Base-by-base conservation (phyloP, 2,797 vertebrate species). In the Hapalemur alaotrensis region DNA sequence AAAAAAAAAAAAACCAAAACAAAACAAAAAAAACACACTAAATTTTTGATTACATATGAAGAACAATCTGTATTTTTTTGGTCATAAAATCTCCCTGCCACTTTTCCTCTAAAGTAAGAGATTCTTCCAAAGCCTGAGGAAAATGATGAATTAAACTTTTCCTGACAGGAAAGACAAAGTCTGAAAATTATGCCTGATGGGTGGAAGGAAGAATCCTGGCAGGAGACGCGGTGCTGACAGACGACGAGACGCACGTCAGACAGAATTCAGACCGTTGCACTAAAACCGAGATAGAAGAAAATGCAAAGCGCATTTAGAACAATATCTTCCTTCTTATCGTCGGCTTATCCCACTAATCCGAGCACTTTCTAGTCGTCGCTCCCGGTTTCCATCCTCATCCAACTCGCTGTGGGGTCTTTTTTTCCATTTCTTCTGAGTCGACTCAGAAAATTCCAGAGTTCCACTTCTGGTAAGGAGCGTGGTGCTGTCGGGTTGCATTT, bases 121-220 rank as follows among this genome's bases (percentile, higher is more conserved):
- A 75, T 91, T 61, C 81, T 91, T 70, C 57, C 46, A 85, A 91
- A 46, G 61, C 72, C 35, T 52, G n/a, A 91, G 85, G 79, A 86
- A 86, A 91, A 92, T n/a, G 84, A 92, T 59, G 95, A 92, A 72
- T 92, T 84, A 38, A 95, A 88, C 43, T 78, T 73, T 78, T 50
- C 70, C 69, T 89, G 81, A 93, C 90, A 82, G 76, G 52, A 89
- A 84, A 63, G 80, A 85, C 52, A 30, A 76, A 89, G 32, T 69
- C 85, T 91, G 73, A 65, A 95, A 80, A 94, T 59, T 9, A 73
- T 14, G 94, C 85, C 79, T 86, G 89, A n/a, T 12, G 84, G 88
- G 30, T 18, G 76, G 85, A 90, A 35, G 9, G 92, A 72, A 57
- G 89, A 43, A 14, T 57, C 50, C 87, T 96, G 96, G 92, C 90